Base-by-base conservation (phyloP, 2,888 invertebrate genomes). In the Dasysyrphus albostriatus region DNA sequence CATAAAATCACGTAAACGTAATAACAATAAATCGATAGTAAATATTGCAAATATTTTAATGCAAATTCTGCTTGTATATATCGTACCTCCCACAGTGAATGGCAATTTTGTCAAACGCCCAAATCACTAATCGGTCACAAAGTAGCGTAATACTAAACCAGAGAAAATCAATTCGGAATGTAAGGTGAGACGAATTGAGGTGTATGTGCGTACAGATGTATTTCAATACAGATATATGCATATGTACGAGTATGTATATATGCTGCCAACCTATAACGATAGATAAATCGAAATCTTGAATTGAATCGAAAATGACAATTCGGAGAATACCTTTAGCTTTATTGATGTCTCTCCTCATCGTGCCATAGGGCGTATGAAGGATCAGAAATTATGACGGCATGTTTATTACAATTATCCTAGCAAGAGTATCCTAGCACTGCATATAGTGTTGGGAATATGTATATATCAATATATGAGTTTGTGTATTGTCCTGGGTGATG, bases 31-130 rank as follows among this genome's bases (percentile, higher is more conserved):
- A 75, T 72, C 75, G 39, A 47, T 58, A 47, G 32, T 76, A 72
- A 63, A 76, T 76, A 76, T 65, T 76, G 51, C 42, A 76, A 84
- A 76, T 67, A 77, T 77, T 77, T 69, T 69, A 74, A 78, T 83
- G 67, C 47, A 54, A 83, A 83, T 58, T 29, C 54, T 54, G 37
- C 16, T 58, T 47, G 16, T 49, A 24, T 3, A 1, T 24, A 51
- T 58, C 19, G 16, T 49, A 51, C 24, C 24, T 10, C 51, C 61
- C 37, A 39, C 12, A 12, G 61, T 65, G 42, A 56, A 16, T 59
- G 39, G 59, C 51, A 59, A 59, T 77, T 69, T 19, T 34, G 56
- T 10, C 72, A 44, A 58, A 75, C 61, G 9, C 54, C 59, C 47
- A 69, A 79, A 56, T 54, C 42, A 61, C 76, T 80, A 76, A 80